Percentiles rank a stretch among this genome's conserved stretches.
phyloP scores from a whole-genome alignment of 2,888 invertebrate species.

The Cordilura impudica region DNA sequence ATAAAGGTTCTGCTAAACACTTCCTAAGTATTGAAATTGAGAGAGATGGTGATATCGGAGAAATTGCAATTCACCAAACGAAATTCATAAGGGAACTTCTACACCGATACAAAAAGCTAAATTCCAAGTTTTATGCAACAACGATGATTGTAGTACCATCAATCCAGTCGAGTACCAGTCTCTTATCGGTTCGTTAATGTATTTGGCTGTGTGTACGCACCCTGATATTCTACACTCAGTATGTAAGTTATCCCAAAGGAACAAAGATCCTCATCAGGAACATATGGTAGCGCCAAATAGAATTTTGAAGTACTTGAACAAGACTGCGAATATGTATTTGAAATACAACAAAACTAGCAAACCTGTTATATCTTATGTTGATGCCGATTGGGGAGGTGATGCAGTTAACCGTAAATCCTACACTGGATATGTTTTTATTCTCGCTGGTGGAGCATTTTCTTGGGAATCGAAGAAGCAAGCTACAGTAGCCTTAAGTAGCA shows the following conservation, averaged over 20 bases:
- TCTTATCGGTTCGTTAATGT: not conserved
- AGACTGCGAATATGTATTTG: not conserved
- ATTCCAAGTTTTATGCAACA: not conserved
- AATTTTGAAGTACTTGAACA: not conserved
- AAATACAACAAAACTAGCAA: not conserved
- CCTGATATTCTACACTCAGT: not conserved
- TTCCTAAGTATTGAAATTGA: conserved; percentile 16
- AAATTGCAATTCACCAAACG: conserved; percentile 10
- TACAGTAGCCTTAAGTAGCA: conserved; percentile 48
- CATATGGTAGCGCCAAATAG: not conserved
- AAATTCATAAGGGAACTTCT: not conserved
- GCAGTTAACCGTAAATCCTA: not conserved
- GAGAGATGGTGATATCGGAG: conserved; percentile 4
- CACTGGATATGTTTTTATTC: conserved; percentile 38
- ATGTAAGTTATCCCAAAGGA: not conserved
- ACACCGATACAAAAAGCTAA: conserved; percentile 11
- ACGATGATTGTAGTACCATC: not conserved
- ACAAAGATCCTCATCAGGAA: not conserved
- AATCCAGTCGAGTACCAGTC: not conserved
- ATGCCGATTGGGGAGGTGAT: not conserved
- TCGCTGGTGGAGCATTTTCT: conserved; percentile 41
- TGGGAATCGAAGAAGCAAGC: conserved; percentile 56
- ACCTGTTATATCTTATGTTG: not conserved
- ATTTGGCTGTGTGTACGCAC: not conserved
- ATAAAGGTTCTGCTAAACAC: conserved; percentile 13